Percentiles rank a stretch among this genome's conserved stretches.
phyloP scores from a whole-genome alignment of 2,113 vertebrate genomes.

The Centropus bengalensis region DNA sequence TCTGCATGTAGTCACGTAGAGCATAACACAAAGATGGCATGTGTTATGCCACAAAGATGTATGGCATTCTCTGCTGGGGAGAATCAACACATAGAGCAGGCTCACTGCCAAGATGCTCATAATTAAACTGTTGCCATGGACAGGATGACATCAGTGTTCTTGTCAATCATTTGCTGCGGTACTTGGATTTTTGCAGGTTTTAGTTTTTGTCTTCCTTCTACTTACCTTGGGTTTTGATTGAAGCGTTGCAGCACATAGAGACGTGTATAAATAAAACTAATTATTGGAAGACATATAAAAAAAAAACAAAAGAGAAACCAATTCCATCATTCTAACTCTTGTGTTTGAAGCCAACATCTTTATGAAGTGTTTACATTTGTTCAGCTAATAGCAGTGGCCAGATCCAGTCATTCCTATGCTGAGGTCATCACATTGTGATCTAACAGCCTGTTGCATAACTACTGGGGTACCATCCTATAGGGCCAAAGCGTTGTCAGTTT shows the following conservation, averaged over 20 bases:
- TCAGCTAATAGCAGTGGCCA: neutral
- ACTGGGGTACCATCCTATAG: neutral
- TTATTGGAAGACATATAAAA: neutral
- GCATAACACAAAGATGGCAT: conserved; percentile 83
- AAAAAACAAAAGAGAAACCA: neutral
- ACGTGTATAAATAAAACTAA: neutral
- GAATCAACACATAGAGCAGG: conserved; percentile 80
- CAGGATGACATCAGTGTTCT: conserved; percentile 54
- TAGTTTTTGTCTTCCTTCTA: neutral
- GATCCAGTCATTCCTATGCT: neutral
- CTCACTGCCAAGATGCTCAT: conserved; percentile 76
- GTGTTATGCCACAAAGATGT: neutral
- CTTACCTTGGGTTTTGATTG: neutral
- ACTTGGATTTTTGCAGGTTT: neutral
- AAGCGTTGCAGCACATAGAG: neutral
- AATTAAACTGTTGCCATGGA: conserved; percentile 80
- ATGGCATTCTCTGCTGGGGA: conserved; percentile 81
- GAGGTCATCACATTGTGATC: neutral
- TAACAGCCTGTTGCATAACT: neutral
- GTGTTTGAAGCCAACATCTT: neutral
- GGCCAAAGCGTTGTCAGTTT: neutral
- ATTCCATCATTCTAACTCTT: neutral
- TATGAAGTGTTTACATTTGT: neutral
- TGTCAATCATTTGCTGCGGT: conserved; percentile 27
- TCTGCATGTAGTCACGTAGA: conserved; percentile 74